Conservation (phyloP, 2,888 invertebrate species). For the Gymnosoma rotundatum region DNA sequence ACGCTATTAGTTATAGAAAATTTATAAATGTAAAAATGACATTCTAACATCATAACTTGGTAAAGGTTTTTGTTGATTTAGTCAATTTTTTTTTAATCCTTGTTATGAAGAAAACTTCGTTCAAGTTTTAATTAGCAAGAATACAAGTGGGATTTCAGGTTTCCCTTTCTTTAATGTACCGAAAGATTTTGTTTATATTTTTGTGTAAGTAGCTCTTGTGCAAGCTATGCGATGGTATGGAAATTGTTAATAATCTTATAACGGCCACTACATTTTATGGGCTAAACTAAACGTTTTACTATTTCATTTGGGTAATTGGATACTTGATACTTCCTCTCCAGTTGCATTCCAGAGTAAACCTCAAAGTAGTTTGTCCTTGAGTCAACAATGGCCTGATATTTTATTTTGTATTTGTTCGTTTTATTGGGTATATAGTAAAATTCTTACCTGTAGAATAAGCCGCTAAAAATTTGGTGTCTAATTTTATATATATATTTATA, state of each 20-base stretch:
- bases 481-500: too few relatives aligned
- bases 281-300: slow-evolving; percentile 49
- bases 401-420: too few relatives aligned
- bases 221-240: too few relatives aligned
- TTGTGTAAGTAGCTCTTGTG: slow-evolving; percentile 37
- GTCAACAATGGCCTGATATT: slow-evolving; percentile 47
- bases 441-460: too few relatives aligned
- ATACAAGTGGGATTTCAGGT: slow-evolving; percentile 52
- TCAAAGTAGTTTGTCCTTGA: slow-evolving; percentile 41
- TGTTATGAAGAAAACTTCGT: slow-evolving; percentile 29
- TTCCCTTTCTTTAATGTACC: slow-evolving; percentile 63
- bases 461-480: too few relatives aligned
- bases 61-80: too few relatives aligned
- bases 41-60: too few relatives aligned
- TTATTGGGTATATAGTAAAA: too few relatives aligned
- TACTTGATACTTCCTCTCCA: slow-evolving; percentile 42
- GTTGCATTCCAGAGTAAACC: slow-evolving; percentile 58
- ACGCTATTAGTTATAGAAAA: too few relatives aligned
- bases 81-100: too few relatives aligned
- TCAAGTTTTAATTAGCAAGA: slow-evolving; percentile 37
- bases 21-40: too few relatives aligned
- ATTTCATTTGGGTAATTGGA: slow-evolving; percentile 48
- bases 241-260: slow-evolving; percentile 36
- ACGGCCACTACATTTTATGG: slow-evolving; percentile 46
- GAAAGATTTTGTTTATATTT: slow-evolving; percentile 62